Conservation (phyloP, 2,888 invertebrate genomes). For the Gasteruption jaculator region DNA sequence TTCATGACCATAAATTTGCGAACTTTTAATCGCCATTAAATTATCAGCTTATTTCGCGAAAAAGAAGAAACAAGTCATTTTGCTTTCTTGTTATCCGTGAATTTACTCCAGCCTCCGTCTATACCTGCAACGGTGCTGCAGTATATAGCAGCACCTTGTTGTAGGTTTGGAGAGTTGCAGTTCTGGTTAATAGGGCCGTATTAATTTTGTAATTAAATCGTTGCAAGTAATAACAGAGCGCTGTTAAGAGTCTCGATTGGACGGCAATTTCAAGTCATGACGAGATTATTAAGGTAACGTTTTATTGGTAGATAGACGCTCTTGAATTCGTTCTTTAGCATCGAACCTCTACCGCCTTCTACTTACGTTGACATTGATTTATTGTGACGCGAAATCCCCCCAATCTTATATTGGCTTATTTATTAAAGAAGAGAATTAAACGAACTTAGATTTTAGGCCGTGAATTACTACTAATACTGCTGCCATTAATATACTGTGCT, state of each 20-base stretch:
- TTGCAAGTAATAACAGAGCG: conserved; percentile 47
- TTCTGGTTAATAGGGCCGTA: conserved; percentile 38
- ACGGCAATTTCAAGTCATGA: conserved; percentile 46
- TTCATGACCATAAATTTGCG: no score
- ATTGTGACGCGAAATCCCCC: conserved; percentile 28
- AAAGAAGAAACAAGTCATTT: no score
- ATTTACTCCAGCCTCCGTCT: no score
- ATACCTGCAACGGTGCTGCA: no score
- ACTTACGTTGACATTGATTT: conserved; percentile 47
- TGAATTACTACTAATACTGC: no score
- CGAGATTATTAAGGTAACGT: conserved; percentile 49
- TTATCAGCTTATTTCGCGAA: no score
- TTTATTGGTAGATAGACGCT: conserved; percentile 42
- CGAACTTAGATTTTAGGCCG: no score
- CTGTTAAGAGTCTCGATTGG: conserved; percentile 32
- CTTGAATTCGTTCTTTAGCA: conserved; percentile 27
- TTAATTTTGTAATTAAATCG: conserved; percentile 51
- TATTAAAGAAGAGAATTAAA: conserved; percentile 27
- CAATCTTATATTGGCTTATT: conserved; percentile 28
- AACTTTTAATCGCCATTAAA: no score
- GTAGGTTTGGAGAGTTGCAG: neutral
- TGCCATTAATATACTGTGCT: neutral
- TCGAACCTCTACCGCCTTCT: conserved; percentile 42
- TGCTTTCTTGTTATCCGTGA: no score
- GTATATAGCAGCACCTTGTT: neutral